These are phyloP conservation scores for Catagonus wagneri DNA, from an alignment of 2,113 vertebrate species.

Conservation along the genomic window DNA sequence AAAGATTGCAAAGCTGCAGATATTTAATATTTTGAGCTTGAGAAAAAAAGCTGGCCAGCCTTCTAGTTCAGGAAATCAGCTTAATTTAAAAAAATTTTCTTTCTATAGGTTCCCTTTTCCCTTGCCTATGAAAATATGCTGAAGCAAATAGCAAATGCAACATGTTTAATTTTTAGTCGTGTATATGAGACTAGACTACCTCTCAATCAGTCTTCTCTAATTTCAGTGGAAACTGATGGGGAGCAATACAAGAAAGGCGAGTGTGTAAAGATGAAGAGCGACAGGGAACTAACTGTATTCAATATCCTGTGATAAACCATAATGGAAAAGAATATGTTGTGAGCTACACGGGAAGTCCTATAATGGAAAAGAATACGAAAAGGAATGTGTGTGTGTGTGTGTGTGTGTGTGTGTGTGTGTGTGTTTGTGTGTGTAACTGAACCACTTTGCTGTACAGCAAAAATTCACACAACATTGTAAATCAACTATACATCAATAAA, in stretches of 20 bases:
- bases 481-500: too few relatives aligned
- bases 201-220: neutral
- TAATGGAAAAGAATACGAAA: too few relatives aligned
- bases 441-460: too few relatives aligned
- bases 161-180: neutral
- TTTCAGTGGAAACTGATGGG: neutral
- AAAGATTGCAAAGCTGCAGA: neutral
- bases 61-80: neutral
- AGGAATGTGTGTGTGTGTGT: too few relatives aligned
- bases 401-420: too few relatives aligned
- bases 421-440: too few relatives aligned
- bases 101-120: neutral
- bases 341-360: too few relatives aligned
- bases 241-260: neutral
- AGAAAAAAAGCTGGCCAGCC: neutral
- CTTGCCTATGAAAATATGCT: neutral
- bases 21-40: neutral
- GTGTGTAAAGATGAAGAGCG: neutral
- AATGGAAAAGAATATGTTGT: too few relatives aligned
- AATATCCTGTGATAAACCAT: too few relatives aligned
- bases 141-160: neutral
- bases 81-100: conserved; percentile 2
- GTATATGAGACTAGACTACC: neutral
- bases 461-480: too few relatives aligned
- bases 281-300: neutral